Evolutionary conservation across 2,113 vertebrate genomes (phyloP).

Genomic region (Platycercus adscitus): DNA sequence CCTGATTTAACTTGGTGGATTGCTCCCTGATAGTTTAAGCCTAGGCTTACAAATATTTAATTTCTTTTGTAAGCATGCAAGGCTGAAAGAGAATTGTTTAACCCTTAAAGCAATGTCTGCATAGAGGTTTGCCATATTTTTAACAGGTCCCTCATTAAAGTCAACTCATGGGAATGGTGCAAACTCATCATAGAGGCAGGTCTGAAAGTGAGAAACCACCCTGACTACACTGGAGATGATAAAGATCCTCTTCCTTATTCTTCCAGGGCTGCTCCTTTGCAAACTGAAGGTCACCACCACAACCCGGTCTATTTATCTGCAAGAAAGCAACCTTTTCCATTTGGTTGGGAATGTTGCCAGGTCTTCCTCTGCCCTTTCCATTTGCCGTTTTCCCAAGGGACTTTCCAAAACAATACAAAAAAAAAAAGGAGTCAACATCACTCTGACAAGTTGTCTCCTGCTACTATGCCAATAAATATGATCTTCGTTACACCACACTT

Average conservation of each 20-base stretch:
- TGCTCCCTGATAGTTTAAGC: not conserved
- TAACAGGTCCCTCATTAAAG: not conserved
- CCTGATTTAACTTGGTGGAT: not conserved
- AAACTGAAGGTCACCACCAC: not conserved
- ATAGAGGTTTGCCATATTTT: not conserved
- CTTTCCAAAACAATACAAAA: conserved; percentile 24
- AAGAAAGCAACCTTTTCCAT: not conserved
- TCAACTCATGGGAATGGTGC: not conserved
- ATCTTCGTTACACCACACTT: conserved; percentile 32
- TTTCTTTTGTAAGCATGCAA: not conserved
- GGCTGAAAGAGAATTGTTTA: not conserved
- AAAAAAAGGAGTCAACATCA: conserved; percentile 30
- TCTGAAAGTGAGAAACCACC: not conserved
- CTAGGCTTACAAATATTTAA: not conserved
- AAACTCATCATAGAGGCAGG: not conserved
- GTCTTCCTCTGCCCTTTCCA: not conserved
- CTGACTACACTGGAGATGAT: not conserved
- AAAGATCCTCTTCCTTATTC: not conserved
- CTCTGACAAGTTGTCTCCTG: conserved; percentile 54
- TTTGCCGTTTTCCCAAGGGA: conserved; percentile 19
- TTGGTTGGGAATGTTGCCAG: not conserved
- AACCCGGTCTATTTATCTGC: not conserved
- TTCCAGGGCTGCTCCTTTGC: not conserved
- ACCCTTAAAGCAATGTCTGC: not conserved
- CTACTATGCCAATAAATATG: conserved; percentile 51